Evolutionary conservation across 2,113 vertebrate genomes (phyloP), one percentile per base, ranked within the genome.

Genomic region (Lepus europaeus): DNA sequence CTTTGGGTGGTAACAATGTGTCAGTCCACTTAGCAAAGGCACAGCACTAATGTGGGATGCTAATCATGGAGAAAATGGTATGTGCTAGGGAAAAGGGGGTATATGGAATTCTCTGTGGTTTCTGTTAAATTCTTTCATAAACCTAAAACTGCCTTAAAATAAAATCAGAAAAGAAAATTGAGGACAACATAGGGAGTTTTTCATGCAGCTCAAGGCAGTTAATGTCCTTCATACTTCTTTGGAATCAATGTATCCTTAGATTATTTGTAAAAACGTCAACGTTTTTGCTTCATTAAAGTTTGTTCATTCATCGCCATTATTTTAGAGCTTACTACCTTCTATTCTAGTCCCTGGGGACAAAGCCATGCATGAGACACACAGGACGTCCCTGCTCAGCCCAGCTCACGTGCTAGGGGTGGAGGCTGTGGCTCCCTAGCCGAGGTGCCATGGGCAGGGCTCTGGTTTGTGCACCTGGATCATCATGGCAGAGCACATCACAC

Each of bases 211-310:
- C 81, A 77, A 12, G 2, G 17, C 70, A 39, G 56, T 51, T 63
- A 72, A 12, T 31, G 27, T 23, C 22, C 63, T 81, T 82, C n/a
- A 33, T 25, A 45, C 5, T 73, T 86, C 29, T 72, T 64, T 56
- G 64, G 64, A 64, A 84, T 94, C 25, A 70, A 89, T 14, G 2
- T 73, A 9, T 49, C 23, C 70, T 70, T 76, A 85, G 27, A 73
- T 87, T 81, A 88, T 45, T 77, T 89, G 49, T 73, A 73, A 95
- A 93, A 94, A 59, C 84, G 72, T 23, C 68, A 29, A 19, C 5
- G 9, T 31, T n/a, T 94, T 93, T 95, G 51, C 93, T 79, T 83
- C 56, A 45, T 45, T 45, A 63, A 87, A 87, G 39, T 56, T 88
- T 56, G 2, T 59, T 89, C 36, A 49, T 1, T 77, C 36, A 84